Conservation (phyloP, 2,113 vertebrate species). For the Brachypteracias leptosomus region DNA sequence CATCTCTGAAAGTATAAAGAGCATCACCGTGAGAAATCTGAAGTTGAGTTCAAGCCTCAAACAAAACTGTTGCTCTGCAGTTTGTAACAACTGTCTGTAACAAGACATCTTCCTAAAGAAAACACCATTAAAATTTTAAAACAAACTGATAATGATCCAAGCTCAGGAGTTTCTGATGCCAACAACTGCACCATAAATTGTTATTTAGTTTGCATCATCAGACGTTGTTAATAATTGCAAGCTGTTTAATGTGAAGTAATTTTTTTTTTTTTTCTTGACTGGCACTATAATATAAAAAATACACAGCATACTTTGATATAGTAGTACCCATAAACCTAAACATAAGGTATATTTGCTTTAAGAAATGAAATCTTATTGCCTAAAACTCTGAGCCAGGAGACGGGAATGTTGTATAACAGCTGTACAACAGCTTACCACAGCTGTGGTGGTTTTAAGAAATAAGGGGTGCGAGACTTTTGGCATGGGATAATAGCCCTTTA, state of each 20-base stretch:
- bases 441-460: neutral
- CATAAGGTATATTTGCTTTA: neutral
- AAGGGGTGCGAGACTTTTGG: neutral
- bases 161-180: neutral
- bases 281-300: neutral
- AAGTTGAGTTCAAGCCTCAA: neutral
- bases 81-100: fast-evolving
- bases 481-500: neutral
- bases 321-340: neutral
- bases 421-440: neutral
- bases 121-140: fast-evolving
- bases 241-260: neutral
- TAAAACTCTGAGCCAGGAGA: neutral
- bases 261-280: neutral
- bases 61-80: neutral
- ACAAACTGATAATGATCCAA: neutral
- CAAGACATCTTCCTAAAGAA: neutral
- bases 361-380: neutral
- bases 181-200: neutral
- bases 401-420: neutral
- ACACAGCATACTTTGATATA: neutral
- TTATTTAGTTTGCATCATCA: neutral
- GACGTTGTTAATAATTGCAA: neutral
- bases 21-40: neutral
- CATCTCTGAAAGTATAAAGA: neutral